Evolutionary conservation across 2,113 vertebrate species (phyloP).

Genomic region (Vimba vimba): DNA sequence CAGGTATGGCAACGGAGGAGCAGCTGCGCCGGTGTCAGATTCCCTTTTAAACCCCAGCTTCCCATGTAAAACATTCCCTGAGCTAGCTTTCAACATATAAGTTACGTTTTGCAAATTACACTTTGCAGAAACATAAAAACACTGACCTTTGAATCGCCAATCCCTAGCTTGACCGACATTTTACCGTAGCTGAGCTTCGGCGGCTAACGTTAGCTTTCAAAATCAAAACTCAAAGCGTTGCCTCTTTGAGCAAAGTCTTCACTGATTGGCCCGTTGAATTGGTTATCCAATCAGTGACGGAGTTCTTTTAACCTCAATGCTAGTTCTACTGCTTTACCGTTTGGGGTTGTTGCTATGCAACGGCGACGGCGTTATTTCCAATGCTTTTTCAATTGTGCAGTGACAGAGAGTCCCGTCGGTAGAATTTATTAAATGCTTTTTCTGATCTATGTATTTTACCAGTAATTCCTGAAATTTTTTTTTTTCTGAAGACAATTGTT

Average conservation of each 20-base stretch:
- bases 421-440: background rate
- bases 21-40: constrained; percentile 15
- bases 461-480: background rate
- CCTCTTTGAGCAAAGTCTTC: constrained; percentile 50
- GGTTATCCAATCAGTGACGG: constrained; percentile 63
- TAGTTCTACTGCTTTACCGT: background rate
- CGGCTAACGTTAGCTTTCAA: constrained; percentile 27
- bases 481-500: background rate
- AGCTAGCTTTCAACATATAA: background rate
- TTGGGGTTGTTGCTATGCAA: constrained; percentile 69
- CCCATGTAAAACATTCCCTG: background rate
- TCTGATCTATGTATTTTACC: background rate
- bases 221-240: constrained; percentile 41
- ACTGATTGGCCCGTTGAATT: constrained; percentile 57
- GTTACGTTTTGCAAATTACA: background rate
- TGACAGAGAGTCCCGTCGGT: background rate
- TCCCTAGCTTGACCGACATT: constrained; percentile 73
- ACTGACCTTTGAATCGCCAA: constrained; percentile 72
- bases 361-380: constrained; percentile 48
- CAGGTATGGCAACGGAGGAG: constrained; percentile 21
- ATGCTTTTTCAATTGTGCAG: background rate
- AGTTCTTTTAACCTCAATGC: constrained; percentile 33
- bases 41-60: background rate
- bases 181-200: constrained; percentile 37
- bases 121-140: background rate